Evolutionary conservation across 1,140 invertebrate species (phyloP), one percentile per base, ranked within the genome.

Genomic region (Cherax quadricarinatus): DNA sequence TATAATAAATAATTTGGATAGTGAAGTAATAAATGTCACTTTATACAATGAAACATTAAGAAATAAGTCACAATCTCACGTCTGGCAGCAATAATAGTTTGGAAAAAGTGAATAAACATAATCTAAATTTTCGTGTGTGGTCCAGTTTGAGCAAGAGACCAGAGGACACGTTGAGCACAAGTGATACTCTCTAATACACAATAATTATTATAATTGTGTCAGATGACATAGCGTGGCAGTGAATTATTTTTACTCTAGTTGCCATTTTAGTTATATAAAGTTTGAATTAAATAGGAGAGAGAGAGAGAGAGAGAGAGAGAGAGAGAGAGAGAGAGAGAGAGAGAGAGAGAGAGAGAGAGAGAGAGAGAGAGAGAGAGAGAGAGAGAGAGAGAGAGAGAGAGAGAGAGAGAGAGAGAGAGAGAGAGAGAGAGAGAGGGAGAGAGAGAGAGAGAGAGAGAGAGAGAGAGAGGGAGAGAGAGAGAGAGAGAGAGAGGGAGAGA

Each of bases 401-500:
- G 14, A 51, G 80, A 51, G 80, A 4, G 80, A 51, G 80, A 51
- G 80, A 51, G 80, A 51, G 80, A 51, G 80, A 51, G 80, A 53
- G 80, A 53, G 80, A 53, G 80, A 53, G 80, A 24, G 9, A n/a
- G 49, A 41, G 80, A 21, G 48, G 16, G 18, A 41, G 41, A 82
- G 41, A 53, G 80, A 41, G n/a, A 82, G 6, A 41, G 49, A 51
- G 49, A 10, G 80, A 51, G 41, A 82, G 49, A 82, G 16, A 82
- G n/a, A 41, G 48, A 82, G 41, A 82, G 49, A 82, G 49, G 53
- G 49, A 82, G 49, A 82, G 49, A 82, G 49, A 82, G 78, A 80
- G 78, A 80, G 78, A 80, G 78, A 80, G 78, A 80, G 78, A 80
- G 78, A 80, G 78, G 48, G 78, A 80, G 78, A 81, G 79, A 81